Percentiles rank a stretch among this genome's conserved stretches.
These are phyloP conservation scores for Dioctria rufipes DNA, from an alignment of 2,888 invertebrate genomes.

Conservation along the genomic window DNA sequence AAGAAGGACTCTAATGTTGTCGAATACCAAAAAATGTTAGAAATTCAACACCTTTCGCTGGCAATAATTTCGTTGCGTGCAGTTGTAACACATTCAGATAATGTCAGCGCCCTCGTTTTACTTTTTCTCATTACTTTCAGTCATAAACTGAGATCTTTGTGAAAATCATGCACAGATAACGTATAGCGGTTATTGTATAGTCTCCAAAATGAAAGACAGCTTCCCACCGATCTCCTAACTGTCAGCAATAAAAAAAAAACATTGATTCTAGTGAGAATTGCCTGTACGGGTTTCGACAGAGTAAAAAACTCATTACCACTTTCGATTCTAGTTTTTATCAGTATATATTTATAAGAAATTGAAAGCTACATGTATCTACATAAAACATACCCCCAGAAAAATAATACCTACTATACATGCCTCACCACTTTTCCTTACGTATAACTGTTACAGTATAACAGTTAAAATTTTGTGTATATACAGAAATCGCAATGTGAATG, in stretches of 20 bases:
- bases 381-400: neutral
- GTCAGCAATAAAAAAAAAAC: slow-evolving; percentile 32
- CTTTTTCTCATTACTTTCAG: neutral
- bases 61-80: slow-evolving; percentile 17
- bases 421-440: neutral
- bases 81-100: slow-evolving; percentile 12
- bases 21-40: neutral
- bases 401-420: neutral
- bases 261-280: too few relatives aligned
- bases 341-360: neutral
- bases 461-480: neutral
- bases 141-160: neutral
- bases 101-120: neutral
- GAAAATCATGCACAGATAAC: neutral
- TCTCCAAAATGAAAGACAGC: neutral
- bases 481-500: slow-evolving; percentile 10
- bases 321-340: slow-evolving; percentile 23
- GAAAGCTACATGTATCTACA: neutral
- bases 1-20: slow-evolving; percentile 2
- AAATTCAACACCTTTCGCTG: slow-evolving; percentile 39
- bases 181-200: neutral
- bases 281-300: too few relatives aligned
- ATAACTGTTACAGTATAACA: neutral
- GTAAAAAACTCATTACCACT: too few relatives aligned
- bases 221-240: too few relatives aligned